Evolutionary conservation across 92 coral and sea anemone genomes (phyloP), one percentile per base, ranked within the genome.

Genomic region (Porites evermanni): DNA sequence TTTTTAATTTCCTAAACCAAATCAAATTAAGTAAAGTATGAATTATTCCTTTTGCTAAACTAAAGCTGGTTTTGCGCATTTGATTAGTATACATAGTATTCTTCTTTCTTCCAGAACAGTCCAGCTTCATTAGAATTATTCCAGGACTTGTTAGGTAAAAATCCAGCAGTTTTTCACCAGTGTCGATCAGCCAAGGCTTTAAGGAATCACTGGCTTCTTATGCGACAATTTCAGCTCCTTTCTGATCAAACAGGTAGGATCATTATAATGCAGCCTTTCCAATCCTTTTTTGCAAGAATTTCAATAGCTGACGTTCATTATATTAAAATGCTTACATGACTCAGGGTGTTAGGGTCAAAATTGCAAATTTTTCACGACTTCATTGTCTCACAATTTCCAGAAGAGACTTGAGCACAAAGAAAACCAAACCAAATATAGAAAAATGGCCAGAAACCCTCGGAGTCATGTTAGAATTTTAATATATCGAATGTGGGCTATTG

Each of bases 211-310:
- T 97, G 99, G 99, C 92, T 97, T 13, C 90, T 88, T 29, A 97
- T 97, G 99, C 89, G 98, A 38, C 99, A 97, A 51, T 93, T 93
- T 84, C 99, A 95, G 83, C 93, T 97, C 21, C 89, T 97, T 11
- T 73, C 92, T n/a, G 99, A 97, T 78, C 99, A 97, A 82, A 89
- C 99, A 77, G 99, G 99, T 97, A 4, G 6, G 47, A 38, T 38
- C 5, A 38, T 38, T 38, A 38, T 8, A 83, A 64, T 38, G 11
- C 11, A 59, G 12, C 24, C 18, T 17, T 19, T 3, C 47, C 24
- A 32, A 20, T 72, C 20, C 47, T 38, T 38, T 38, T 38, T 38
- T 38, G 0, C 47, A 38, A 38, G 47, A 7, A 38, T 38, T 38
- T 38, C 47, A 38, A 29, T 29, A 29, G 32, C 32, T 2, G 3